phyloP scores from a whole-genome alignment of 1,140 invertebrate genomes.

The Hestina assimilis region DNA sequence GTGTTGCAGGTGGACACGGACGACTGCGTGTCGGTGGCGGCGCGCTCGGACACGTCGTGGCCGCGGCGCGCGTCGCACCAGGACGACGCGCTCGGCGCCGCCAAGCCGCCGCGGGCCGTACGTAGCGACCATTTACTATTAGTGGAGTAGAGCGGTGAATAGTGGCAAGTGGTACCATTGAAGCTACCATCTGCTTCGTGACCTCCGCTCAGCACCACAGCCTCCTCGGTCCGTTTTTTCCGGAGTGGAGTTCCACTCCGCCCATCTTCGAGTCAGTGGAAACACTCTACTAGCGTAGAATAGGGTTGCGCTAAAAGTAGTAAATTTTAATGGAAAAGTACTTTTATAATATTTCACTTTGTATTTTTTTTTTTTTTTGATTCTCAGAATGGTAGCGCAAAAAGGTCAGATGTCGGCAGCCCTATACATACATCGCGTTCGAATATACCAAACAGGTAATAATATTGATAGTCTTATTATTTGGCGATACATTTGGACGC shows the following conservation, averaged over 20 bases:
- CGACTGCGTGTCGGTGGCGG: conserved; percentile 74
- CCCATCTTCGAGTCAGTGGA: too few species aligned
- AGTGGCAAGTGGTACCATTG: too few species aligned
- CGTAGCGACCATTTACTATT: too few species aligned
- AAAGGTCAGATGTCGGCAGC: conserved; percentile 48
- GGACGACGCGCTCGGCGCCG: conserved; percentile 31
- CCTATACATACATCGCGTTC: conserved; percentile 52
- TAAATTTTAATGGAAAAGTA: too few species aligned
- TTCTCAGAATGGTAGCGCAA: conserved; percentile 52
- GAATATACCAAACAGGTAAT: conserved; percentile 48
- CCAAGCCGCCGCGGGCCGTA: not conserved
- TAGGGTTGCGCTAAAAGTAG: too few species aligned
- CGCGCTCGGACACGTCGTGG: conserved; percentile 71
- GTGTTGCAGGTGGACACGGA: conserved; percentile 71
- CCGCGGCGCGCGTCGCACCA: conserved; percentile 59
- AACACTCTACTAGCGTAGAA: too few species aligned
- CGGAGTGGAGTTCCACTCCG: too few species aligned
- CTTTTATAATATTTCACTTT: not conserved
- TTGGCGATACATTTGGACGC: not conserved
- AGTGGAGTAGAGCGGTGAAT: too few species aligned
- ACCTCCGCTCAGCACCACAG: too few species aligned
- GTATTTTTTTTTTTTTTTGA: conserved; percentile 20
- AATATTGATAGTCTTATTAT: not conserved
- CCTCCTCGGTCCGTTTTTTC: too few species aligned
- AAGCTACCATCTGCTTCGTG: too few species aligned